Conservation (phyloP, 2,113 vertebrate genomes). For the Platysternon megacephalum region DNA sequence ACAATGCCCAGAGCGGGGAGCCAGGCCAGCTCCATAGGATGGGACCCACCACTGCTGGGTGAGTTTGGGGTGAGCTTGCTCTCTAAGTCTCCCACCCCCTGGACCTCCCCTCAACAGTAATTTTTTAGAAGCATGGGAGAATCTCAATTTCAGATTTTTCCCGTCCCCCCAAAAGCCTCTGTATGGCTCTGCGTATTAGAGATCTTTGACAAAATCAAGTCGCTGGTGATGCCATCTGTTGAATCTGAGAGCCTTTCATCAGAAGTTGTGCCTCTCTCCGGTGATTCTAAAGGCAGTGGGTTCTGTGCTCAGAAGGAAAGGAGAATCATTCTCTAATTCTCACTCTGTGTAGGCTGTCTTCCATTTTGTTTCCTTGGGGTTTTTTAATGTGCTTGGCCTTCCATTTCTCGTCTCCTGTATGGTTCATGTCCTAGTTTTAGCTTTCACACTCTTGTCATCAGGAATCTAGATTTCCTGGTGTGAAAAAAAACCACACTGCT, state of each 20-base stretch:
- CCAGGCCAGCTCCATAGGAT: too few species aligned
- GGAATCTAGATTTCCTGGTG: not conserved
- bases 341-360: fast-evolving
- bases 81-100: too few species aligned
- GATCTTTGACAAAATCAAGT: not conserved
- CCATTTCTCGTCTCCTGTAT: not conserved
- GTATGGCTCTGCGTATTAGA: not conserved
- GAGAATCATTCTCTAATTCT: not conserved
- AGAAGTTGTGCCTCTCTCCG: not conserved
- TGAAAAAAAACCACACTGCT: not conserved
- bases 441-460: not conserved
- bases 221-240: not conserved
- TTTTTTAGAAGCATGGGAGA: too few species aligned
- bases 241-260: not conserved
- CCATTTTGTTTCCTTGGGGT: not conserved
- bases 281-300: not conserved
- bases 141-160: too few species aligned
- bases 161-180: too few species aligned
- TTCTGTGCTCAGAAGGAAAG: too few species aligned
- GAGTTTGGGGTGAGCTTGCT: too few species aligned
- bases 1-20: too few species aligned
- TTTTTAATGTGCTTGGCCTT: not conserved
- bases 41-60: too few species aligned
- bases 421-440: not conserved
- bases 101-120: too few species aligned